These are phyloP conservation scores for Pelodiscus sinensis DNA, from an alignment of 2,113 vertebrate genomes.

Conservation along the genomic window DNA sequence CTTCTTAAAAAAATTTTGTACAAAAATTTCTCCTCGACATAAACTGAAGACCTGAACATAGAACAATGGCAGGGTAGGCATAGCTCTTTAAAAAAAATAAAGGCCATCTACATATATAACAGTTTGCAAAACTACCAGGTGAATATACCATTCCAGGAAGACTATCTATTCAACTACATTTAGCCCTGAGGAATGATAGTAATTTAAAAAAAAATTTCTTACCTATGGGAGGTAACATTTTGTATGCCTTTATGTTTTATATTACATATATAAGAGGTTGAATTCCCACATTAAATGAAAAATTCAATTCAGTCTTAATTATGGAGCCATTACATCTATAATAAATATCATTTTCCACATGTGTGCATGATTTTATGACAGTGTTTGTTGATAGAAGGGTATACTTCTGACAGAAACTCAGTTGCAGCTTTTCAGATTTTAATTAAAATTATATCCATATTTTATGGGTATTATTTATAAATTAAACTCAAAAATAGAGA, in stretches of 20 bases:
- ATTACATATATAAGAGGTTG: background rate
- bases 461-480: conserved; percentile 44
- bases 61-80: conserved; percentile 56
- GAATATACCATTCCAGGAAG: conserved; percentile 59
- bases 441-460: conserved; percentile 31
- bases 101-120: conserved; percentile 50
- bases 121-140: conserved; percentile 46
- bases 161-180: conserved; percentile 45
- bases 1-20: conserved; percentile 49
- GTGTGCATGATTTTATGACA: conserved; percentile 13
- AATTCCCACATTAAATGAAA: background rate
- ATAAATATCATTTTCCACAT: background rate
- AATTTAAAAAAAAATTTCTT: background rate
- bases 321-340: background rate
- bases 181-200: conserved; percentile 56
- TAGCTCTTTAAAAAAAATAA: background rate
- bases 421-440: conserved; percentile 31
- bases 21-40: conserved; percentile 27
- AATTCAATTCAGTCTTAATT: background rate
- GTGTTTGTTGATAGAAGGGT: background rate
- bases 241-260: background rate
- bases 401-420: conserved; percentile 33
- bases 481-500: conserved; percentile 47
- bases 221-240: background rate
- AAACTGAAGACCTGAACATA: conserved; percentile 63